Evolutionary conservation across 2,888 invertebrate species (phyloP).

Genomic region (Trissoscelio sp.): DNA sequence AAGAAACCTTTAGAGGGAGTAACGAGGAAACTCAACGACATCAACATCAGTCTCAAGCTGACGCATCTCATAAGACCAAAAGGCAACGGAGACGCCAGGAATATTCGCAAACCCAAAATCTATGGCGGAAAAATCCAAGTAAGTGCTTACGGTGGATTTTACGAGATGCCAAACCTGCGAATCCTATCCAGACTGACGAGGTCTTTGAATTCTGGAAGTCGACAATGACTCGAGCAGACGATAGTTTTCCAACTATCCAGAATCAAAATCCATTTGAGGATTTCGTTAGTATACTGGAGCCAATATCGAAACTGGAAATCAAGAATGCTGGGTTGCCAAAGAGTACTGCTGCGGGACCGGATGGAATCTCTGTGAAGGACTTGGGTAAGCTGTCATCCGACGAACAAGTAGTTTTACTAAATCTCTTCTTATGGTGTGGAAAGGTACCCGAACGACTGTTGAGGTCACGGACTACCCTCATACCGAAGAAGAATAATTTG

Average conservation of each 20-base stretch:
- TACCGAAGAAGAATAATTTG: slow-evolving; percentile 22
- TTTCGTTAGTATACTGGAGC: no score
- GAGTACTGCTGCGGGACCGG: background rate
- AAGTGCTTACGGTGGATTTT: slow-evolving; percentile 63
- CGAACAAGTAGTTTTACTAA: background rate
- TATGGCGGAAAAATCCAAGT: slow-evolving; percentile 58
- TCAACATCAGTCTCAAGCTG: background rate
- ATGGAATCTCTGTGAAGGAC: background rate
- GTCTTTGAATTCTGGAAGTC: slow-evolving; percentile 7
- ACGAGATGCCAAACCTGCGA: slow-evolving; percentile 7
- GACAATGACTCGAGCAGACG: background rate
- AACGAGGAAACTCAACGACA: background rate
- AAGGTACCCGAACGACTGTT: slow-evolving; percentile 50
- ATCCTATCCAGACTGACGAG: background rate
- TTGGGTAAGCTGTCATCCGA: background rate
- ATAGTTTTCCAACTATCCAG: background rate
- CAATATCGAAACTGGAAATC: background rate
- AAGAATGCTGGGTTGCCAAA: background rate
- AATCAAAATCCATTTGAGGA: background rate
- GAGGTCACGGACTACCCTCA: slow-evolving; percentile 44
- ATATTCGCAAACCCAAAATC: slow-evolving; percentile 14
- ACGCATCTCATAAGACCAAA: background rate
- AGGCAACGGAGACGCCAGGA: background rate
- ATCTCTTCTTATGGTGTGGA: slow-evolving; percentile 62
- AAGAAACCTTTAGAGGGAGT: no score